Percentiles rank a stretch among this genome's conserved stretches.
phyloP scores from a whole-genome alignment of 2,113 vertebrate genomes.

The Tamias sibiricus region DNA sequence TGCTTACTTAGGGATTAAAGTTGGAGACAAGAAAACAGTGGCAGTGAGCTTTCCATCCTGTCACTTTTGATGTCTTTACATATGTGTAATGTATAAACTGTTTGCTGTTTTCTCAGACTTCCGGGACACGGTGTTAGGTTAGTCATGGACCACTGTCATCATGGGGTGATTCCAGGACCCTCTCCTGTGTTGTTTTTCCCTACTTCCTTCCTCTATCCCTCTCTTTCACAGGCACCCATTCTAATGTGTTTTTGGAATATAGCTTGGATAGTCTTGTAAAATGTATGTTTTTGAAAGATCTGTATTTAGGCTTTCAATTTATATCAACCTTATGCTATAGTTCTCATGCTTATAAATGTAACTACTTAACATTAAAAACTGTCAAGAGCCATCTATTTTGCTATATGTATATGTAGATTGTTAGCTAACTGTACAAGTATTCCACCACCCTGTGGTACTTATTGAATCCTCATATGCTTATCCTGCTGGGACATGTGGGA shows the following conservation, averaged over 20 bases:
- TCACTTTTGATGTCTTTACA: not conserved
- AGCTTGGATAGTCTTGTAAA: constrained; percentile 1
- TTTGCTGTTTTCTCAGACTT: not conserved
- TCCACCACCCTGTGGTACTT: not conserved
- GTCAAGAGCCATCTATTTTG: not conserved
- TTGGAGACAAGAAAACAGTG: not conserved
- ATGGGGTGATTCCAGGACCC: not conserved
- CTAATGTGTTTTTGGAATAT: not conserved
- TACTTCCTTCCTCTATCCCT: not conserved
- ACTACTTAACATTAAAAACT: not conserved
- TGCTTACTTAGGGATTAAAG: not conserved
- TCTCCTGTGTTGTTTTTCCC: not conserved
- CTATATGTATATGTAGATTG: not conserved
- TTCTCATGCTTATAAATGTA: not conserved
- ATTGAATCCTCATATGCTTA: not conserved
- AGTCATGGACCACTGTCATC: not conserved
- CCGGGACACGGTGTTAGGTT: not conserved
- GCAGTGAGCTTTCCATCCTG: not conserved
- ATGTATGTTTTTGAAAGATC: not conserved
- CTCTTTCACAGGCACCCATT: not conserved
- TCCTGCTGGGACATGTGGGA: not conserved
- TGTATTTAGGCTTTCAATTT: not conserved
- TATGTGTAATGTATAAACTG: not conserved
- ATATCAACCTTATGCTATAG: not conserved
- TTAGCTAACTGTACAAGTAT: not conserved